These are phyloP conservation scores for Enteromius afrohamiltoni DNA, from an alignment of 2,797 vertebrate genomes.

Conservation along the genomic window DNA sequence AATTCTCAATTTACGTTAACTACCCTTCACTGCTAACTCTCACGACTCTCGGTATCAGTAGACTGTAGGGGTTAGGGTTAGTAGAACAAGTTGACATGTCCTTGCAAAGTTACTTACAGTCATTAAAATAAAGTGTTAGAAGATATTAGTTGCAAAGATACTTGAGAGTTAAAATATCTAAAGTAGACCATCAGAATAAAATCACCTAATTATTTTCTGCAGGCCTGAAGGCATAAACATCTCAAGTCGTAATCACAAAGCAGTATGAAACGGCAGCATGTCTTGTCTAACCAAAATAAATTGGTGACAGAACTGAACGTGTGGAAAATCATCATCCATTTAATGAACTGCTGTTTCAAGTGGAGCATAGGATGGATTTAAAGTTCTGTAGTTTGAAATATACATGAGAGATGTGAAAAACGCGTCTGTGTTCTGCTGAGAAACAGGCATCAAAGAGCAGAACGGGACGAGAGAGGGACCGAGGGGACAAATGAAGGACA, in stretches of 20 bases:
- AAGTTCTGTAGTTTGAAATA: conserved; percentile 59
- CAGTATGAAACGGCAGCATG: conserved; percentile 12
- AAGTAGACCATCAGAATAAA: background rate
- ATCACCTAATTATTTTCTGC: conserved; percentile 8
- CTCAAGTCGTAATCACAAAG: conserved; percentile 46
- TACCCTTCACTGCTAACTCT: background rate
- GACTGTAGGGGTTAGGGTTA: background rate
- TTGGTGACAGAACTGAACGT: background rate
- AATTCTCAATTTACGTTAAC: background rate
- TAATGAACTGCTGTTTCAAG: conserved; percentile 41
- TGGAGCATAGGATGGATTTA: conserved; percentile 53
- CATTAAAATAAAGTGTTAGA: background rate
- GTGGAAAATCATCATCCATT: conserved; percentile 9
- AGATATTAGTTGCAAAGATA: background rate
- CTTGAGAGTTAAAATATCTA: background rate
- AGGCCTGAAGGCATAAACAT: conserved; percentile 5
- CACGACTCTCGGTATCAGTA: background rate
- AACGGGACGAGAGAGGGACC: conserved; percentile 24
- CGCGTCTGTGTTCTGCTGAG: conserved; percentile 48
- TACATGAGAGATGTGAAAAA: conserved; percentile 47
- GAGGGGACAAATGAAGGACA: conserved; percentile 32
- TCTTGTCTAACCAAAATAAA: background rate
- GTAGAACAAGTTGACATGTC: background rate
- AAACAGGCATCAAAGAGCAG: conserved; percentile 69
- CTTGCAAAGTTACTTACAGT: background rate